phyloP scores from a whole-genome alignment of 2,797 vertebrate species.

The Phrynocephalus vlangalii region DNA sequence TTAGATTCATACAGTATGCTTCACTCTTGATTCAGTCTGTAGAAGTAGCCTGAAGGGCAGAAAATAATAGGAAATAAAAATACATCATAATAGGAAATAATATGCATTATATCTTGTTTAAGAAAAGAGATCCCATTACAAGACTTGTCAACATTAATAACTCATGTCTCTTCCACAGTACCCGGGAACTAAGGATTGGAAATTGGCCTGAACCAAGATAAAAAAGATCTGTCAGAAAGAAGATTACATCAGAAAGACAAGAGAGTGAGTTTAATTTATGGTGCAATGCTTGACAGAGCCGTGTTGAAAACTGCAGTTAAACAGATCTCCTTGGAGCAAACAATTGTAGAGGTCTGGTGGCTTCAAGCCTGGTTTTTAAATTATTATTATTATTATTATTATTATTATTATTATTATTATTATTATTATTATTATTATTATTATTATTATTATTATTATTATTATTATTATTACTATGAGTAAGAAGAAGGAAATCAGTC shows the following conservation, averaged over 20 bases:
- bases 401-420: background rate
- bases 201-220: slow-evolving; percentile 63
- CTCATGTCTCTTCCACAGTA: slow-evolving; percentile 47
- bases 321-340: slow-evolving; percentile 68
- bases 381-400: background rate
- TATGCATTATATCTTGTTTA: slow-evolving; percentile 48
- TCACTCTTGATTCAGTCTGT: slow-evolving; percentile 56
- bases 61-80: slow-evolving; percentile 62
- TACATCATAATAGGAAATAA: slow-evolving; percentile 61
- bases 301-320: slow-evolving; percentile 65
- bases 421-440: too few species aligned
- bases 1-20: slow-evolving; percentile 56
- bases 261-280: slow-evolving; percentile 70
- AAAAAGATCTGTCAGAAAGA: slow-evolving; percentile 68
- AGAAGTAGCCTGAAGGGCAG: slow-evolving; percentile 62
- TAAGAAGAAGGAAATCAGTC: background rate
- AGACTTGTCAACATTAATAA: slow-evolving; percentile 71
- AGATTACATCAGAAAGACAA: slow-evolving; percentile 67
- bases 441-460: too few species aligned
- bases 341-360: slow-evolving; percentile 67
- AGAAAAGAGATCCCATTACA: slow-evolving; percentile 69
- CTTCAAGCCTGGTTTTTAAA: slow-evolving; percentile 60
- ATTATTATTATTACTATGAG: background rate
- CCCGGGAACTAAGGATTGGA: slow-evolving; percentile 64
- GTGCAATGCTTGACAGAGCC: slow-evolving; percentile 51